phyloP scores from a whole-genome alignment of 2,888 invertebrate species.

The Taphrorychus bicolor region DNA sequence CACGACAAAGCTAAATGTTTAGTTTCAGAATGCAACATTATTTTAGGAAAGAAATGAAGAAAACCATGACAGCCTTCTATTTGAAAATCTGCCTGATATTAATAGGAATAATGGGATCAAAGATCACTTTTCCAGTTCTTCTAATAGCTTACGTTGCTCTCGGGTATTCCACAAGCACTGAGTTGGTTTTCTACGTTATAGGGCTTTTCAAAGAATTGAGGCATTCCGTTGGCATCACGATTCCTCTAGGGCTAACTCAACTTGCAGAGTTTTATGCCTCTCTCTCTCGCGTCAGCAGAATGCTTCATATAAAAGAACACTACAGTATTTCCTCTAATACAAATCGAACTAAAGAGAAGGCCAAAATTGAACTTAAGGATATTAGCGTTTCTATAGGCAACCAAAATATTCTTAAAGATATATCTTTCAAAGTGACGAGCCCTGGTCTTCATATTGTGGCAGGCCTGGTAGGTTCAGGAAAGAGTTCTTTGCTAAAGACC shows the following conservation, averaged over 20 bases:
- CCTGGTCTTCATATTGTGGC: constrained; percentile 63
- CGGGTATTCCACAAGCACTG: constrained; percentile 77
- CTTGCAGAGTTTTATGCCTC: constrained; percentile 81
- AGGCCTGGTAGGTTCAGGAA: constrained; percentile 74
- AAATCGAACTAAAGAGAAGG: constrained; percentile 32
- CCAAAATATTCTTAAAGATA: constrained; percentile 45
- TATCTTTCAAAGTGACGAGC: constrained; percentile 24
- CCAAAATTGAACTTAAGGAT: constrained; percentile 46
- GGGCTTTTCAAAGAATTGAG: constrained; percentile 88
- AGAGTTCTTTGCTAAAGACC: constrained; percentile 61
- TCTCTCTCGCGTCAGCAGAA: constrained; percentile 71
- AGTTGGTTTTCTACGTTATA: constrained; percentile 85
- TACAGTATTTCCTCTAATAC: constrained; percentile 7
- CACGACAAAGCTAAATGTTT: neutral
- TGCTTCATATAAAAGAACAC: constrained; percentile 65
- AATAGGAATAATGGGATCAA: constrained; percentile 52
- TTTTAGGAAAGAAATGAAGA: constrained; percentile 72
- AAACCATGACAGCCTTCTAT: constrained; percentile 56
- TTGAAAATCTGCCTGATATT: constrained; percentile 51
- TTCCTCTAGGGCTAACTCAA: constrained; percentile 81
- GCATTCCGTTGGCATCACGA: constrained; percentile 78
- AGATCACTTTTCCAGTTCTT: constrained; percentile 55
- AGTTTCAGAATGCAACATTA: neutral
- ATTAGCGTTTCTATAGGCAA: constrained; percentile 47
- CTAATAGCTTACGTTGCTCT: constrained; percentile 70